Evolutionary conservation across 1,140 invertebrate genomes (phyloP).

Genomic region (Leptoteleia sp.): DNA sequence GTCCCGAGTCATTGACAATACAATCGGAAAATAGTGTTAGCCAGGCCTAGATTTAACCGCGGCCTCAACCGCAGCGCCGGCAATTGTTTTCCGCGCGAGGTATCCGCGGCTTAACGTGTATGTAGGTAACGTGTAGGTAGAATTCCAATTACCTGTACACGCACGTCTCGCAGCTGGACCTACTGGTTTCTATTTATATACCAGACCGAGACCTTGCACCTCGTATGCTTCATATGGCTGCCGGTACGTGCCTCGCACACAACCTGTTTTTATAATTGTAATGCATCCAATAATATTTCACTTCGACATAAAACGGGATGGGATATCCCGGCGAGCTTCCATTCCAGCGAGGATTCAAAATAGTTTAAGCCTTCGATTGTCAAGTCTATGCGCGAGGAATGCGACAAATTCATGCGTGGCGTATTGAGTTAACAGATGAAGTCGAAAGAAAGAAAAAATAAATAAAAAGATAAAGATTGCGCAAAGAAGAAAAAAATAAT

Average conservation of each 20-base stretch:
- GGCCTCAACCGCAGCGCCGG: no score
- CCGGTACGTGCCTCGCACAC: conserved; percentile 33
- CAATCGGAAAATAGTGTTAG: no score
- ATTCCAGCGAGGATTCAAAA: neutral
- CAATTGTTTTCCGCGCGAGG: no score
- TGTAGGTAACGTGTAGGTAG: conserved; percentile 68
- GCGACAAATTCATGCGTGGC: no score
- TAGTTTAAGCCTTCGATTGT: no score
- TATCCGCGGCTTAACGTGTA: conserved; percentile 70
- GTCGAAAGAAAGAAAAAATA: no score
- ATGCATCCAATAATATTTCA: conserved; percentile 52
- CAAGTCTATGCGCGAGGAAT: no score
- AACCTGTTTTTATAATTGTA: conserved; percentile 60
- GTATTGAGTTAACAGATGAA: no score
- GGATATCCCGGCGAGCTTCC: neutral
- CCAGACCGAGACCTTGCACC: conserved; percentile 72
- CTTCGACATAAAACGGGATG: conserved; percentile 27
- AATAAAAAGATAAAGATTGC: no score
- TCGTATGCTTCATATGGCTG: conserved; percentile 50
- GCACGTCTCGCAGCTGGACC: conserved; percentile 75
- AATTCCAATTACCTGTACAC: conserved; percentile 75
- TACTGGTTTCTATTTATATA: conserved; percentile 79
- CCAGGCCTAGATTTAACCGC: no score
- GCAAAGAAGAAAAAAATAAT: no score
- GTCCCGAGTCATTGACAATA: no score